Conservation (phyloP, 1,140 invertebrate species). For the Steinernema feltiae region DNA sequence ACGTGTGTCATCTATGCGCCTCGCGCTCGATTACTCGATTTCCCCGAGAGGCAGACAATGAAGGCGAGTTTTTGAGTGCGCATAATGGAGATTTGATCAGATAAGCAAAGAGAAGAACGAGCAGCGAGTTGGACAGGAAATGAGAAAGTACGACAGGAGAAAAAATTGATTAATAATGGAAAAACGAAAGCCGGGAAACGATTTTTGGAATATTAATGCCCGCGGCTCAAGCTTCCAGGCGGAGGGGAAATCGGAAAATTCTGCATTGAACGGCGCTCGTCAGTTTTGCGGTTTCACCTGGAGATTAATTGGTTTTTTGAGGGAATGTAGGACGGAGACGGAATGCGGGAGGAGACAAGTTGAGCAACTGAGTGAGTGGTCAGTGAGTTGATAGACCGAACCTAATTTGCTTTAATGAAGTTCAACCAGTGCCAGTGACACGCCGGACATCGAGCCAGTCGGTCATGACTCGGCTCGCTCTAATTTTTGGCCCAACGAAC, state of each 20-base stretch:
- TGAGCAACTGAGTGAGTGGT: no score
- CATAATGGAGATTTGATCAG: background rate
- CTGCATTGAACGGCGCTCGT: background rate
- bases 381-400: no score
- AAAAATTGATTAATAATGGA: background rate
- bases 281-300: slow-evolving; percentile 5
- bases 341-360: no score
- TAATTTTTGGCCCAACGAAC: no score
- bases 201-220: background rate
- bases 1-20: no score
- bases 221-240: background rate
- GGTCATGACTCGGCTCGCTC: no score
- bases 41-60: no score
- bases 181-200: background rate
- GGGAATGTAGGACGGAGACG: no score
- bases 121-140: background rate
- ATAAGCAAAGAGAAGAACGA: background rate
- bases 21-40: no score
- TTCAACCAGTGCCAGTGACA: no score
- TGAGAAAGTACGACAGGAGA: background rate
- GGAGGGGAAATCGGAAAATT: background rate
- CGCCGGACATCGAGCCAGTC: no score
- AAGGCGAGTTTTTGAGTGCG: background rate
- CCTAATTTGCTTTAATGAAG: no score
- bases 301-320: background rate